Percentiles rank a stretch among this genome's conserved stretches.
Conservation (phyloP, 2,888 invertebrate species). For the Eilema depressum region DNA sequence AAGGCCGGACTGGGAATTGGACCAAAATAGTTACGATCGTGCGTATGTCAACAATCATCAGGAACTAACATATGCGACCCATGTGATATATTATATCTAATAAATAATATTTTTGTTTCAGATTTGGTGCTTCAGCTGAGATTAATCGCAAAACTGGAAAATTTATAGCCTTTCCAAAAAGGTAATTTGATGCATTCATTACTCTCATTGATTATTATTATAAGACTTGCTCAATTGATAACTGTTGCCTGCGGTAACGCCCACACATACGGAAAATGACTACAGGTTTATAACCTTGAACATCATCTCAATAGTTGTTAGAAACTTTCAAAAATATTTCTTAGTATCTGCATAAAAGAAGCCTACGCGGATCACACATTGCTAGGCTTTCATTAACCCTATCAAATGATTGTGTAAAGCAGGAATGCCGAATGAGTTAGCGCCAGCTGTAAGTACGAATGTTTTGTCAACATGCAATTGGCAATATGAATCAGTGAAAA, state of each 20-base stretch:
- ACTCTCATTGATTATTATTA: neutral
- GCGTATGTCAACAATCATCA: constrained; percentile 32
- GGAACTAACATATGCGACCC: neutral
- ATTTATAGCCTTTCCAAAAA: constrained; percentile 54
- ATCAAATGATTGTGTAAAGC: neutral
- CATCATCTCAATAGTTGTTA: neutral
- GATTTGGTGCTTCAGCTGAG: constrained; percentile 46
- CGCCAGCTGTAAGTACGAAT: neutral
- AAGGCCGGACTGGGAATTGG: constrained; percentile 51
- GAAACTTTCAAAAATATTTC: too few species aligned
- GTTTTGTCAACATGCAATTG: too few species aligned
- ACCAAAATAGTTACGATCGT: constrained; percentile 41
- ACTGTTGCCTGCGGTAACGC: neutral
- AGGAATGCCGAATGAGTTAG: neutral
- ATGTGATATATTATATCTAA: constrained; percentile 6
- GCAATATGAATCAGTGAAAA: neutral
- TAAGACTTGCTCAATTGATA: neutral
- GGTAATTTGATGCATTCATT: constrained; percentile 39
- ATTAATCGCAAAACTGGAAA: constrained; percentile 55
- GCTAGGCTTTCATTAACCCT: neutral
- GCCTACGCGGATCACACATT: neutral
- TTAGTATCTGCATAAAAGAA: neutral
- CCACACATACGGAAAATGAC: neutral
- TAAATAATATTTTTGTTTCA: constrained; percentile 55
- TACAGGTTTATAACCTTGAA: neutral